Conservation (phyloP, 1,140 invertebrate species). For the Drosophila lacertosa region DNA sequence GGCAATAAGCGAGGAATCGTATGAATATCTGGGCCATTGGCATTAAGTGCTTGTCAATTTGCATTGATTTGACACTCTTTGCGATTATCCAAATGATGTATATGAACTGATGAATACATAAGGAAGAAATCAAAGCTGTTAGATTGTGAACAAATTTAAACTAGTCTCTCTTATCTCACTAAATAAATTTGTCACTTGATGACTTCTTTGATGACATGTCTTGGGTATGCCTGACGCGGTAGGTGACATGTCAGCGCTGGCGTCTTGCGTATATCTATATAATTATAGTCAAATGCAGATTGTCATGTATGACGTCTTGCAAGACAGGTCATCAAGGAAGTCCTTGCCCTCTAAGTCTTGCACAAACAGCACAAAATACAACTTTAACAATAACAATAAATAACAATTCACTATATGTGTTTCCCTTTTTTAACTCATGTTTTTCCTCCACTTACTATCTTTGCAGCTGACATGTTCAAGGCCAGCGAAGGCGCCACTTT, state of each 20-base stretch:
- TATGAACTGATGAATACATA: neutral
- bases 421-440: too few species aligned
- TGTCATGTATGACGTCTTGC: neutral
- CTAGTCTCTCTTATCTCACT: too few species aligned
- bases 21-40: slow-evolving; percentile 60
- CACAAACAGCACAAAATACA: too few species aligned
- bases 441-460: slow-evolving; percentile 10
- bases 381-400: neutral
- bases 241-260: too few species aligned
- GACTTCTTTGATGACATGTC: too few species aligned
- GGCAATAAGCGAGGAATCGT: slow-evolving; percentile 32
- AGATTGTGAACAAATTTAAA: too few species aligned
- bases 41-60: slow-evolving; percentile 58
- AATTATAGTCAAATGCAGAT: too few species aligned
- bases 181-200: too few species aligned
- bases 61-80: slow-evolving; percentile 46
- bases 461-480: slow-evolving; percentile 72
- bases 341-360: too few species aligned
- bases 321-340: neutral
- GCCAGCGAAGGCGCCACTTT: slow-evolving; percentile 41
- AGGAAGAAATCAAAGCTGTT: neutral
- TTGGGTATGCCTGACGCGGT: too few species aligned
- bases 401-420: slow-evolving; percentile 1
- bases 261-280: too few species aligned
- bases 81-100: slow-evolving; percentile 27